phyloP scores from a whole-genome alignment of 92 coral and sea anemone species.

The Epizoanthus ramosus region DNA sequence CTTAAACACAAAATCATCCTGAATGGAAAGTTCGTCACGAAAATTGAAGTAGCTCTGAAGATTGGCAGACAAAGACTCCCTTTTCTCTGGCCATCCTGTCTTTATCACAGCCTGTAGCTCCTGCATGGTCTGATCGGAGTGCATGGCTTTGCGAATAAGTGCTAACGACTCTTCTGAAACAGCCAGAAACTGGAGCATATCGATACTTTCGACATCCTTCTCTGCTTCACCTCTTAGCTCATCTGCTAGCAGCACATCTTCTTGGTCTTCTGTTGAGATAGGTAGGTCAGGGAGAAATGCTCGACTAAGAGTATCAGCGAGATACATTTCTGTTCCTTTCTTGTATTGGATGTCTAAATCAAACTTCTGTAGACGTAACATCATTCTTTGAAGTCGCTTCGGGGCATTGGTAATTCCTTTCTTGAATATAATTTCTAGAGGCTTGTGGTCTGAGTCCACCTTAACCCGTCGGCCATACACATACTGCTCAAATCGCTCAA shows the following conservation, averaged over 20 bases:
- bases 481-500: not conserved
- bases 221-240: constrained; percentile 26
- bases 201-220: constrained; percentile 30
- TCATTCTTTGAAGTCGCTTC: too few species aligned
- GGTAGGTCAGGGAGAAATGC: too few species aligned
- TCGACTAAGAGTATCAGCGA: not conserved
- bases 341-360: too few species aligned
- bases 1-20: constrained; percentile 48
- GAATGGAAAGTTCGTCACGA: constrained; percentile 49
- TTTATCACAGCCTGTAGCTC: not conserved
- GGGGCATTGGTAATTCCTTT: too few species aligned
- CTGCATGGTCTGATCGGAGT: constrained; percentile 15
- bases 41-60: constrained; percentile 25
- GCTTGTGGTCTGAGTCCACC: not conserved
- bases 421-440: too few species aligned
- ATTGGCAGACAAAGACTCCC: too few species aligned
- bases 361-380: too few species aligned
- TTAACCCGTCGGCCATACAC: not conserved
- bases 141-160: not conserved
- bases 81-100: too few species aligned
- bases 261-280: too few species aligned
- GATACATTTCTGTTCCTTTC: not conserved
- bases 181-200: constrained; percentile 25
- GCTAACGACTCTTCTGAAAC: too few species aligned
- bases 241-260: too few species aligned